phyloP scores from a whole-genome alignment of 1,140 invertebrate species.

The Drosophila subpulchrella region DNA sequence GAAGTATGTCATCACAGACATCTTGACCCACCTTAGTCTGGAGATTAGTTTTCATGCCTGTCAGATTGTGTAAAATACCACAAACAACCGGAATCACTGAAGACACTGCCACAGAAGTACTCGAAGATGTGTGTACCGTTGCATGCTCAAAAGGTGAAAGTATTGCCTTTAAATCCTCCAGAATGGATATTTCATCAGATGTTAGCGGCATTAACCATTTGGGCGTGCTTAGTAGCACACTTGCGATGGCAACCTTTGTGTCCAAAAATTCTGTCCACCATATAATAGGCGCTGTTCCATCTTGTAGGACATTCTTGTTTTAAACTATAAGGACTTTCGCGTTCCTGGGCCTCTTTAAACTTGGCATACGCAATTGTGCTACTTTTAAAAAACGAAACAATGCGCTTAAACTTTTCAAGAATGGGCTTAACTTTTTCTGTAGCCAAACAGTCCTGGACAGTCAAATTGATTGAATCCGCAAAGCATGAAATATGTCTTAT shows the following conservation, averaged over 20 bases:
- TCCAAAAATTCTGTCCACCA: background rate
- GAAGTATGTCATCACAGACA: conserved; percentile 4
- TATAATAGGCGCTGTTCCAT: background rate
- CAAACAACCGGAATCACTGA: conserved; percentile 6
- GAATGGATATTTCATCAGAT: conserved; percentile 2
- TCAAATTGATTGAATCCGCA: no score
- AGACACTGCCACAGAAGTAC: conserved; percentile 1
- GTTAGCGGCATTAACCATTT: no score
- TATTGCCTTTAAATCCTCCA: conserved; percentile 12
- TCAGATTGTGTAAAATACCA: conserved; percentile 2
- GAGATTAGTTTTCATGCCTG: background rate
- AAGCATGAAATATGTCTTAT: no score
- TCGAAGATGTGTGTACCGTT: conserved; percentile 9
- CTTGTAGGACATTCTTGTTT: no score
- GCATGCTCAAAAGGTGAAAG: conserved; percentile 9
- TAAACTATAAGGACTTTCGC: no score
- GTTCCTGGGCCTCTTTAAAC: no score
- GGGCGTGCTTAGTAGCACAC: background rate
- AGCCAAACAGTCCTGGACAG: no score
- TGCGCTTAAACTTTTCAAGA: no score
- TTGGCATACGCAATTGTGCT: no score
- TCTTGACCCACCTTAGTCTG: conserved; percentile 11
- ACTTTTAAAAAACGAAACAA: no score
- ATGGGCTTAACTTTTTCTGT: no score
- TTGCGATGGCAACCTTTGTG: background rate